Evolutionary conservation across 2,888 invertebrate species (phyloP), one percentile per base, ranked within the genome.

Genomic region (Drosophila acutilabella): DNA sequence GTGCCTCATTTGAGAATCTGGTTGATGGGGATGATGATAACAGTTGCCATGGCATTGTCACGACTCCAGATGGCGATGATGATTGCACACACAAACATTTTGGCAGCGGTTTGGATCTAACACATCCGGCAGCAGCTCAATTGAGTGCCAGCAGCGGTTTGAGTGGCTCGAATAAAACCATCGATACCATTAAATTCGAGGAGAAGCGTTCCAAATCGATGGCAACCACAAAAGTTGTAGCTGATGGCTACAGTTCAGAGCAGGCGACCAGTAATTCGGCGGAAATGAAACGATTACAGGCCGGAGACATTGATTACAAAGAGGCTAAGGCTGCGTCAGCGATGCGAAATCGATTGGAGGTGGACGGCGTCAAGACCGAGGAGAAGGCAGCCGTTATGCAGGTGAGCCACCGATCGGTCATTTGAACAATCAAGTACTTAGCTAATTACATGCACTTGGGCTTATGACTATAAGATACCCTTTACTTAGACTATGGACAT

Each of bases 281-380:
- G 7, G 95, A 96, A 92, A 94, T 94, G 93, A 95, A 95, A 91
- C 94, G 96, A 61, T 92, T 97, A 70, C 96, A 97, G 91, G 94
- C 97, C 26, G 97, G 96, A 40, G 97, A 97, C 89, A 93, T 97
- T 81, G 96, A 96, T 68, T 97, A 96, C 91, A 96, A 96, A 87
- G 96, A 96, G 92, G 95, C 95, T 76, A 95, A 94, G 87, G 95
- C 96, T 44, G 95, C 96, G 42, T 95, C 96, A 30, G 96, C 97
- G 14, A 94, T 96, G 74, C 94, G 96, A 80, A 96, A 97, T 74
- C 94, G 96, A 78, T 93, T 97, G 72, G 97, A 97, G 92, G 94
- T 97, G 70, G 97, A 97, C 90, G 97, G 97, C 47, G 94, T 97
- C 70, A 96, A 96, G 23, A 96, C 97, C 1, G 97, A 98, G 93